These are phyloP conservation scores for Chaetodon trifasciatus DNA, from an alignment of 2,797 vertebrate species.

Conservation along the genomic window DNA sequence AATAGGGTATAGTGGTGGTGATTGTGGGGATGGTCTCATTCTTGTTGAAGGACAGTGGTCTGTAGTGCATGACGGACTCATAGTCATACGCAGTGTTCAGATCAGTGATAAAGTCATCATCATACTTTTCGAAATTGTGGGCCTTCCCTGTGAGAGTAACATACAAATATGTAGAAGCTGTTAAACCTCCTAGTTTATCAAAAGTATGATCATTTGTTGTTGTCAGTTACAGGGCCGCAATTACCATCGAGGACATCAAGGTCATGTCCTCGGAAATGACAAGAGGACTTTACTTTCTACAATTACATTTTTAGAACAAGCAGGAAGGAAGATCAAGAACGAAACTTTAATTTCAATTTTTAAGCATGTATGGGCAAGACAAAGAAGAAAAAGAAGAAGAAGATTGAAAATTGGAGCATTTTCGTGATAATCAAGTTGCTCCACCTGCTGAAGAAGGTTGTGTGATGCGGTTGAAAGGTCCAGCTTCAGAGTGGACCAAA, in stretches of 20 bases:
- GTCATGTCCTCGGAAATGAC: neutral
- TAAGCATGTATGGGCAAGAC: neutral
- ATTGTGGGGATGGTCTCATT: conserved; percentile 88
- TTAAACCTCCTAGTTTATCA: neutral
- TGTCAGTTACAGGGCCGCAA: too few relatives aligned
- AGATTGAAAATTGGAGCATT: too few relatives aligned
- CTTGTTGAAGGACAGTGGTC: conserved; percentile 91
- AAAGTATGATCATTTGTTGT: neutral
- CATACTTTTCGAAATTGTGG: conserved; percentile 89
- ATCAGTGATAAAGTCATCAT: conserved; percentile 88
- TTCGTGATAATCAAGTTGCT: too few relatives aligned
- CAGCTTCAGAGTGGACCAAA: neutral
- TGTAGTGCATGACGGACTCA: conserved; percentile 94
- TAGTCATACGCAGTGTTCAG: conserved; percentile 94
- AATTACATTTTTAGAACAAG: neutral
- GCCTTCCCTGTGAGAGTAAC: conserved; percentile 72
- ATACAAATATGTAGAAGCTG: neutral
- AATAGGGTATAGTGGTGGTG: conserved; percentile 89
- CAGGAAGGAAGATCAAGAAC: too few relatives aligned
- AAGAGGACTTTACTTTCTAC: neutral
- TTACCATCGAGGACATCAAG: neutral
- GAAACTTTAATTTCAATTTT: neutral
- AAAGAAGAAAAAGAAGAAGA: too few relatives aligned
- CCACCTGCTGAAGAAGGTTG: too few relatives aligned
- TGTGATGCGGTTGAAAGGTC: too few relatives aligned